phyloP scores from a whole-genome alignment of 2,888 invertebrate genomes.

The Phymatocera aterrima region DNA sequence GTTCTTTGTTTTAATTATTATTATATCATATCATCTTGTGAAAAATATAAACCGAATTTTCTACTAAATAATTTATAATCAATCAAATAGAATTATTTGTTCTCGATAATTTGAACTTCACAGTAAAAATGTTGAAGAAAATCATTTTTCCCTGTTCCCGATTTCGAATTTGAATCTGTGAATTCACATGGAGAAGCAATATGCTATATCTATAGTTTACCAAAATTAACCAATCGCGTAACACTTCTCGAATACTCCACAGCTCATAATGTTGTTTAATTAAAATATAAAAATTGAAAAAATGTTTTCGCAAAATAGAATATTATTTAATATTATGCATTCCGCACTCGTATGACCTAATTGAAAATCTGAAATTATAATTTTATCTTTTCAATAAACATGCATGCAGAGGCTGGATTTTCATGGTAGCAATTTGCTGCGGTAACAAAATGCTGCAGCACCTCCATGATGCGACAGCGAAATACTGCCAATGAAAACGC shows the following conservation, averaged over 20 bases:
- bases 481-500: no score
- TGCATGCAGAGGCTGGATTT: no score
- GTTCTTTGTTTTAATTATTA: neutral
- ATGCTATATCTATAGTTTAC: neutral
- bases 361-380: neutral
- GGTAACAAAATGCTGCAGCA: no score
- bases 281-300: no score
- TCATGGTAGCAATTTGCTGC: no score
- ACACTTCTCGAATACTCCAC: neutral
- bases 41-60: neutral
- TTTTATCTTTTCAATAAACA: neutral
- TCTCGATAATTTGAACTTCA: neutral
- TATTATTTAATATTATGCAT: neutral
- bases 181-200: neutral
- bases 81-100: neutral
- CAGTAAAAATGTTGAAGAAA: neutral
- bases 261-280: constrained; percentile 27
- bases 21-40: neutral
- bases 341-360: neutral
- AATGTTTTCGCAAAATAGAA: neutral
- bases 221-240: neutral
- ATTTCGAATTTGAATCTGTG: neutral
- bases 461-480: no score
- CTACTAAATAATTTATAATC: neutral
- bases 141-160: neutral